Percentiles rank a stretch among this genome's conserved stretches.
phyloP scores from a whole-genome alignment of 2,113 vertebrate genomes.

The Cromileptes altivelis region DNA sequence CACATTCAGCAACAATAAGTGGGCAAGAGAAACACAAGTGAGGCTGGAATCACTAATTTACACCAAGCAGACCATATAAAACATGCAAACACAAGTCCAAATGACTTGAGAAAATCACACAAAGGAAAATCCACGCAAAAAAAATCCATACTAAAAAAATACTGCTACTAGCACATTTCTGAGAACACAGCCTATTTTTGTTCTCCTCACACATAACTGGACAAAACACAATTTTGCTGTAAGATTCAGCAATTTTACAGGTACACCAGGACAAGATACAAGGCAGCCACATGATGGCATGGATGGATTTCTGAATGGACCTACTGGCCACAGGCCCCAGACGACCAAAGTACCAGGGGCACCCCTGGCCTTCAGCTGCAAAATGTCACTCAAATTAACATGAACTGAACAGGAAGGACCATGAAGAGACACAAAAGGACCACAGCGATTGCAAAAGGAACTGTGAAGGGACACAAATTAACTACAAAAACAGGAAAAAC shows the following conservation, averaged over 20 bases:
- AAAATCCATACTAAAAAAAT: not conserved
- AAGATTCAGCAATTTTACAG: not conserved
- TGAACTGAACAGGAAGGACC: no score
- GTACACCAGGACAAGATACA: not conserved
- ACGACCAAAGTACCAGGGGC: no score
- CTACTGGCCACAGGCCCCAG: no score
- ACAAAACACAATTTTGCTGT: constrained; percentile 8
- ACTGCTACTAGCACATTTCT: not conserved
- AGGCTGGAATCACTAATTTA: constrained; percentile 17
- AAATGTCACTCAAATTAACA: no score
- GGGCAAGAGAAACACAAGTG: constrained; percentile 9
- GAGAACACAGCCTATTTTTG: not conserved
- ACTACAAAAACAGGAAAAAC: no score
- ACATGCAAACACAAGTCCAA: not conserved
- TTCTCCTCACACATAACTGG: not conserved
- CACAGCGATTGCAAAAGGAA: no score
- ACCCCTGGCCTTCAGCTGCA: no score
- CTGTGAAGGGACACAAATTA: no score
- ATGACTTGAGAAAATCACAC: not conserved
- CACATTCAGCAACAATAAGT: constrained; percentile 15
- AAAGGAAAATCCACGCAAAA: not conserved
- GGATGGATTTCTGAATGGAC: no score
- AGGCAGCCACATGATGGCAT: not conserved
- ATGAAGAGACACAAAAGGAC: no score
- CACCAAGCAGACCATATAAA: not conserved